Conservation (phyloP, 2,113 vertebrate species). For the Eonycteris spelaea region DNA sequence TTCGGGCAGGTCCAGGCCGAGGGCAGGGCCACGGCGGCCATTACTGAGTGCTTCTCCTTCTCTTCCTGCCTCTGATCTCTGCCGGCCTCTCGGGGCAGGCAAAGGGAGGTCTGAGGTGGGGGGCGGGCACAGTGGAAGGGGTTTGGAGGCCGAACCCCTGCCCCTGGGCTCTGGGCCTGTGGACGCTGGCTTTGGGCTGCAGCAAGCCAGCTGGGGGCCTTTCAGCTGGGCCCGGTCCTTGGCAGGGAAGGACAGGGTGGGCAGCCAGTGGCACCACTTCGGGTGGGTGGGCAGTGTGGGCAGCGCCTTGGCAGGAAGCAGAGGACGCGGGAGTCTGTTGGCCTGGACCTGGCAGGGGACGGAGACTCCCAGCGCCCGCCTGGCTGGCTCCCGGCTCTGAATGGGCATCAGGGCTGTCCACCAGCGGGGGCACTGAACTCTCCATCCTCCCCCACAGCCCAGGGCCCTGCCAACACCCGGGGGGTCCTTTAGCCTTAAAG, state of each 20-base stretch:
- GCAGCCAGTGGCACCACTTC: background rate
- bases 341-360: background rate
- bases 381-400: constrained; percentile 51
- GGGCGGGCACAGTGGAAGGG: background rate
- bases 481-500: background rate
- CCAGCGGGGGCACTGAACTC: no score
- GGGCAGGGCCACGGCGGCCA: no score
- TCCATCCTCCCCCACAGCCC: background rate
- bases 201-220: background rate
- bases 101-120: background rate
- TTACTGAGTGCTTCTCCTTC: background rate
- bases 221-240: background rate
- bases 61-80: background rate
- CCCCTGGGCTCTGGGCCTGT: background rate
- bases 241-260: background rate
- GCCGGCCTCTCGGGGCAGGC: background rate
- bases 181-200: background rate
- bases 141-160: background rate
- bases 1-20: background rate
- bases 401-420: background rate
- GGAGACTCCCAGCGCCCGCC: background rate
- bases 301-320: background rate
- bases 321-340: background rate
- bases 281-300: no score
- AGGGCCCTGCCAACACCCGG: constrained; percentile 4